These are phyloP conservation scores for Phalacrocorax carbo DNA, from an alignment of 2,113 vertebrate species.

Conservation along the genomic window DNA sequence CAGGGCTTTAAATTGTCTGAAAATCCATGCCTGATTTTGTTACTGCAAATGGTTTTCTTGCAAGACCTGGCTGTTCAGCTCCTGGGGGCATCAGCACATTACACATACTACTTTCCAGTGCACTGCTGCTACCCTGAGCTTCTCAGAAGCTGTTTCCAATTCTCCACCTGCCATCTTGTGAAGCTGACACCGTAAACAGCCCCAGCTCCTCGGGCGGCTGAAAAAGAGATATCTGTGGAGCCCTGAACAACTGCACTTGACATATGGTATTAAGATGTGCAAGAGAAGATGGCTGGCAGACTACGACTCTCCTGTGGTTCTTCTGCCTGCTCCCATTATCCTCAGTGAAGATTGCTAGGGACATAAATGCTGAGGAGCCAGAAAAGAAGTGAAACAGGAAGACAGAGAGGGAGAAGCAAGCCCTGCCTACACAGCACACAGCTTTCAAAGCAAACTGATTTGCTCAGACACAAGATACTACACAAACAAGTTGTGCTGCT, in stretches of 20 bases:
- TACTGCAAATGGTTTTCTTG: not conserved
- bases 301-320: slow-evolving; percentile 29
- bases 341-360: slow-evolving; percentile 44
- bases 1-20: not conserved
- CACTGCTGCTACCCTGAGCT: not conserved
- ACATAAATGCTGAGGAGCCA: slow-evolving; percentile 40
- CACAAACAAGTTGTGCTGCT: not conserved
- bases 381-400: not conserved
- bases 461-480: not conserved
- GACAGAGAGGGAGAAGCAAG: not conserved
- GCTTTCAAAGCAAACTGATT: not conserved
- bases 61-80: not conserved
- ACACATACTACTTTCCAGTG: not conserved
- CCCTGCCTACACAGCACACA: not conserved
- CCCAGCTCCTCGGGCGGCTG: slow-evolving; percentile 18
- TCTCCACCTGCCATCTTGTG: slow-evolving; percentile 38
- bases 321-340: slow-evolving; percentile 58
- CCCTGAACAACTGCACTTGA: slow-evolving; percentile 57
- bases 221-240: slow-evolving; percentile 48
- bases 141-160: not conserved
- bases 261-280: slow-evolving; percentile 61
- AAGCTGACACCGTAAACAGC: not conserved
- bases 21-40: not conserved
- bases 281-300: slow-evolving; percentile 48
- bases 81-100: not conserved